Percentiles rank a stretch among this genome's conserved stretches.
phyloP scores from a whole-genome alignment of 2,888 invertebrate species.

The Caenorhabditis imperialis region DNA sequence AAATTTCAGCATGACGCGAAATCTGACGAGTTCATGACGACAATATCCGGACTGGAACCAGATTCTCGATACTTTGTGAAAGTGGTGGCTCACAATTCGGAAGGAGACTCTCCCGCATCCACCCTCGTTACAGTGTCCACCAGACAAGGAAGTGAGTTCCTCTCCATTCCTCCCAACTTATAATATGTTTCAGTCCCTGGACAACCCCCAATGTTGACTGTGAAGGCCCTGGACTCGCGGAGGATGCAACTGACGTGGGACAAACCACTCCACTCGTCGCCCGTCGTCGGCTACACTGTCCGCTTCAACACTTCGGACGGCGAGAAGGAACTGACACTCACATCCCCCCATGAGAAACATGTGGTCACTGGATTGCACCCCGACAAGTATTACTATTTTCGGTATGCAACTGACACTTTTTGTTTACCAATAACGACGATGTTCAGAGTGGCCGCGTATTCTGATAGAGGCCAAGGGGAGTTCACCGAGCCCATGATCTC shows the following conservation, averaged over 20 bases:
- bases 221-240: slow-evolving; percentile 90
- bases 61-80: slow-evolving; percentile 82
- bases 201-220: slow-evolving; percentile 91
- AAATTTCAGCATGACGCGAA: slow-evolving; percentile 67
- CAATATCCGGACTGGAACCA: slow-evolving; percentile 63
- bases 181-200: slow-evolving; percentile 90
- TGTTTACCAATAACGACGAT: slow-evolving; percentile 80
- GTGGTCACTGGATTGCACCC: slow-evolving; percentile 92
- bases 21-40: slow-evolving; percentile 69
- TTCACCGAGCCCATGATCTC: slow-evolving; percentile 94
- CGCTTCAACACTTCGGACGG: slow-evolving; percentile 86
- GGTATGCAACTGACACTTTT: slow-evolving; percentile 36
- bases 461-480: slow-evolving; percentile 93
- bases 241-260: slow-evolving; percentile 93
- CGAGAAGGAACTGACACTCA: slow-evolving; percentile 67
- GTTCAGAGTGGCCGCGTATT: slow-evolving; percentile 95
- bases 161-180: not conserved
- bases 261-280: slow-evolving; percentile 82
- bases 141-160: slow-evolving; percentile 85
- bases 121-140: slow-evolving; percentile 97
- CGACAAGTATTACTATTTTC: slow-evolving; percentile 93
- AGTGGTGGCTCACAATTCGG: slow-evolving; percentile 93
- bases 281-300: slow-evolving; percentile 85
- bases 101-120: slow-evolving; percentile 94
- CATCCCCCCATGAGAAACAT: slow-evolving; percentile 75